Evolutionary conservation across 2,888 invertebrate genomes (phyloP).

Genomic region (Dynastes grantii): DNA sequence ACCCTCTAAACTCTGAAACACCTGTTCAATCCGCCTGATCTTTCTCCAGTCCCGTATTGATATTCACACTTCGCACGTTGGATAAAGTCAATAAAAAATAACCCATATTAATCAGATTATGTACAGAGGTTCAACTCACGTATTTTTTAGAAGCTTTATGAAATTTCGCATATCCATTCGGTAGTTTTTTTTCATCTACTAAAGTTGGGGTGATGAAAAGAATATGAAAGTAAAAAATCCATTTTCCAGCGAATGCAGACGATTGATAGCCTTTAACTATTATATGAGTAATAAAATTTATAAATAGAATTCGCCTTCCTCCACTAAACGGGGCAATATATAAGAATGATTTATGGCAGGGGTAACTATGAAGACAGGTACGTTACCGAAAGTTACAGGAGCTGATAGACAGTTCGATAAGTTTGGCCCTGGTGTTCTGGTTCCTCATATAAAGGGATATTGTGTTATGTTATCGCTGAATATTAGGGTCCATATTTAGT

Average conservation of each 20-base stretch:
- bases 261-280: not conserved
- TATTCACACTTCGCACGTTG: too few relatives aligned
- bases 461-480: not conserved
- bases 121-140: not conserved
- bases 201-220: not conserved
- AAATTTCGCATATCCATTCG: not conserved
- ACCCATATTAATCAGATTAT: too few relatives aligned
- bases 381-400: not conserved
- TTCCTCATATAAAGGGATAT: too few relatives aligned
- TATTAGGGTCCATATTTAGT: not conserved
- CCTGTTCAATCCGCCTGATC: too few relatives aligned
- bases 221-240: constrained; percentile 12
- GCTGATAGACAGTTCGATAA: constrained; percentile 6
- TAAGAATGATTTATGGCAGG: constrained; percentile 6
- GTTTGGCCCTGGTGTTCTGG: not conserved
- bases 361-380: constrained; percentile 11
- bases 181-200: not conserved
- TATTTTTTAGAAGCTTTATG: not conserved
- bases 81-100: too few relatives aligned
- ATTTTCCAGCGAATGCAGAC: not conserved
- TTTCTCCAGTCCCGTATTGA: too few relatives aligned
- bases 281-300: constrained; percentile 10
- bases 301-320: constrained; percentile 1
- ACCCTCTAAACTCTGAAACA: too few relatives aligned
- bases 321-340: constrained; percentile 9